A percentile compares a stretch with the other conserved stretches of the same genome.
Conservation (phyloP, 2,797 vertebrate genomes). For the Enteromius unitaeniatus region DNA sequence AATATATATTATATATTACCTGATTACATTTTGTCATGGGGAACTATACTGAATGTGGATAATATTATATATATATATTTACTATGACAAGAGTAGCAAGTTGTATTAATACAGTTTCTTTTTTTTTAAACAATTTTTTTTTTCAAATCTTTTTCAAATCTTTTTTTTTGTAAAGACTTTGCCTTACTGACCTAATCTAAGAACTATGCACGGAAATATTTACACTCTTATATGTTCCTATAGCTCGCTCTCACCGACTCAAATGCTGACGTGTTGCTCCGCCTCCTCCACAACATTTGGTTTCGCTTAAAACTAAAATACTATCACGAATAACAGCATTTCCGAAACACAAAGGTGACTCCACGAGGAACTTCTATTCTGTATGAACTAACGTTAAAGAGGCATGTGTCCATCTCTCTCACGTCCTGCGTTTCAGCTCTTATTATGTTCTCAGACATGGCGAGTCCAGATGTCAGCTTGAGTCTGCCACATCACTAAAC, state of each 20-base stretch:
- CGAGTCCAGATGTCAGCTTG: slow-evolving; percentile 36
- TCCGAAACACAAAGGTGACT: not conserved
- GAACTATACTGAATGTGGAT: not conserved
- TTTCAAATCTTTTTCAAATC: not conserved
- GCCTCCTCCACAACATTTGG: slow-evolving; percentile 57
- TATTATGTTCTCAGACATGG: not conserved
- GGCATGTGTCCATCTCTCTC: not conserved
- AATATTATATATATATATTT: not conserved
- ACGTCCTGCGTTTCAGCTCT: not conserved
- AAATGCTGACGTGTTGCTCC: slow-evolving; percentile 84
- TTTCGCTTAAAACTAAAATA: slow-evolving; percentile 22
- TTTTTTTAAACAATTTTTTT: no score
- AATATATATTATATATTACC: no score
- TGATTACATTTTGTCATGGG: not conserved
- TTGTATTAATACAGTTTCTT: not conserved
- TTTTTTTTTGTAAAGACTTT: not conserved
- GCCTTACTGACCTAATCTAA: not conserved
- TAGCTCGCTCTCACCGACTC: slow-evolving; percentile 25
- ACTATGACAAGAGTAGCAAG: not conserved
- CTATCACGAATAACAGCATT: not conserved
- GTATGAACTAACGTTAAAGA: not conserved
- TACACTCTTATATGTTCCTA: not conserved
- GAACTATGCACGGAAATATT: not conserved
- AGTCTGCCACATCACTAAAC: slow-evolving; percentile 39
- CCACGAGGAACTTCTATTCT: not conserved